Conservation (phyloP, 1,140 invertebrate genomes). For the Sarcophaga bullata region DNA sequence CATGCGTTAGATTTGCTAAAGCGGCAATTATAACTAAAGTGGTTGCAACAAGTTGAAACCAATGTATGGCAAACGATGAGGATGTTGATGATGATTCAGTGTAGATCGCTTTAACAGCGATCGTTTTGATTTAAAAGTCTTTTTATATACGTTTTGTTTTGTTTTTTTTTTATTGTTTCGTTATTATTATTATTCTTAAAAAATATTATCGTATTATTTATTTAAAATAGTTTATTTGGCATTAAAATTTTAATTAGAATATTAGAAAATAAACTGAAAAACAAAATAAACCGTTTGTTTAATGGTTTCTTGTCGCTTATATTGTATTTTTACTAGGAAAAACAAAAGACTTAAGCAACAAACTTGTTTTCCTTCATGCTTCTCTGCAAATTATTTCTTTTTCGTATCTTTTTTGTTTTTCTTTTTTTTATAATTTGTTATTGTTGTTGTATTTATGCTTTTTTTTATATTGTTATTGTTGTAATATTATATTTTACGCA, state of each 20-base stretch:
- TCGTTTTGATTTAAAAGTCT: conserved; percentile 9
- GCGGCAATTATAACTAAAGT: conserved; percentile 26
- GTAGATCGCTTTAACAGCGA: not conserved
- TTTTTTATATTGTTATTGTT: not conserved
- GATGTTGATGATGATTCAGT: not conserved
- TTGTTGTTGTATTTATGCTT: not conserved
- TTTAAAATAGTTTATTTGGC: not conserved
- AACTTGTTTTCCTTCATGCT: conserved; percentile 9
- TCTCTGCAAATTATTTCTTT: not conserved
- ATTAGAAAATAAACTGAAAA: too few species aligned
- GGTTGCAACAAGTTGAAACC: not conserved
- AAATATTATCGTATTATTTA: not conserved
- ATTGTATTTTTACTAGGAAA: not conserved
- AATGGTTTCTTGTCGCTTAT: not conserved
- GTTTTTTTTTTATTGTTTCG: not conserved
- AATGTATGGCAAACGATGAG: not conserved
- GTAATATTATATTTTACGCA: conserved; percentile 4
- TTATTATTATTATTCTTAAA: not conserved
- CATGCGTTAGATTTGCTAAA: conserved; percentile 9
- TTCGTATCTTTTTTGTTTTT: conserved; percentile 5
- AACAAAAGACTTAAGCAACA: conserved; percentile 36
- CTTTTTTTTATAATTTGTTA: not conserved
- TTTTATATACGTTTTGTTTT: not conserved
- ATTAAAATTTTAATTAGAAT: not conserved
- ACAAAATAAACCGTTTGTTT: not conserved